Evolutionary conservation across 92 coral and sea anemone genomes (phyloP).

Genomic region (Parazoanthus swiftii): DNA sequence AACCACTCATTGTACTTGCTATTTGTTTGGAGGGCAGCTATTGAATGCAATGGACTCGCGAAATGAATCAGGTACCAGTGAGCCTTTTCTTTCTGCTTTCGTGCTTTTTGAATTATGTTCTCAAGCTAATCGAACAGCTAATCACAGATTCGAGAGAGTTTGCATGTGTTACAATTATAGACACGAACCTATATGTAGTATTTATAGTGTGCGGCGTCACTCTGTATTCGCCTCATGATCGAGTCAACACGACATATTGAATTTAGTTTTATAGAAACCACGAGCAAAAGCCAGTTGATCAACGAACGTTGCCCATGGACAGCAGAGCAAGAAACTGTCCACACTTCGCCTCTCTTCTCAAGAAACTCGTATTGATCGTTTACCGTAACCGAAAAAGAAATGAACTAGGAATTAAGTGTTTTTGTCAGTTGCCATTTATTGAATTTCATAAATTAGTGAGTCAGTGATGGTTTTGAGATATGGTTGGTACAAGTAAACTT

Average conservation of each 20-base stretch:
- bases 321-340: slow-evolving; percentile 1
- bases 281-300: slow-evolving; percentile 3
- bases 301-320: neutral
- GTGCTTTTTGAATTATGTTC: slow-evolving; percentile 39
- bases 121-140: slow-evolving; percentile 45
- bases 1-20: slow-evolving; percentile 34
- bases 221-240: slow-evolving; percentile 35
- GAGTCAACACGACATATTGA: slow-evolving; percentile 22
- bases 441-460: neutral
- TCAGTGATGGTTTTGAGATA: neutral
- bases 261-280: slow-evolving; percentile 26
- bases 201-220: slow-evolving; percentile 39
- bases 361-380: slow-evolving; percentile 8
- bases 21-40: slow-evolving; percentile 25
- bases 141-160: slow-evolving; percentile 44
- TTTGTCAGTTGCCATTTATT: slow-evolving; percentile 12
- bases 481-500: neutral
- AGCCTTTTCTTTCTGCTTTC: slow-evolving; percentile 26
- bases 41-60: slow-evolving; percentile 31
- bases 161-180: slow-evolving; percentile 49
- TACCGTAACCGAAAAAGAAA: slow-evolving; percentile 5
- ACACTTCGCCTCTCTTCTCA: neutral
- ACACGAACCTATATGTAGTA: slow-evolving; percentile 46
- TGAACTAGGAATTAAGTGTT: slow-evolving; percentile 7
- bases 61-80: slow-evolving; percentile 34